Base-by-base conservation (phyloP, 2,113 vertebrate species). In the Protobothrops flavoviridis region DNA sequence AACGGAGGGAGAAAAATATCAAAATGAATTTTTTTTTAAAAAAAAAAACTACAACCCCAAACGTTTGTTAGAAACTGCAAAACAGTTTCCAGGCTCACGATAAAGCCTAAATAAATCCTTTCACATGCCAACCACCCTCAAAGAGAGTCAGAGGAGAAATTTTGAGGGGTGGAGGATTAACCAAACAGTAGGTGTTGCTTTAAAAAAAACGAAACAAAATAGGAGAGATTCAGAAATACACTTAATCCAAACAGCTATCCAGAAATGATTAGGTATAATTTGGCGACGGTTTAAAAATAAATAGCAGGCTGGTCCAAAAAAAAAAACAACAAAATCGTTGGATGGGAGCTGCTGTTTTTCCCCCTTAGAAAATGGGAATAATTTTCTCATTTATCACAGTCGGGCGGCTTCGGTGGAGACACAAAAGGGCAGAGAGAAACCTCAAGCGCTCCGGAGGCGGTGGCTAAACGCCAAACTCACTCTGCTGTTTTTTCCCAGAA, bases 21-120 rank as follows among this genome's bases (percentile, higher is more conserved):
- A 74, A 69, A 92, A 94, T 50, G 6, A 50, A 9, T 9, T 50
- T 48, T 48, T 91, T 7, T n/a, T n/a, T n/a, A n/a, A n/a, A n/a
- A 1, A 56, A 85, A 45, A 95, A 92, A 59, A 90, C 43, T 91
- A 90, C 97, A 92, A 94, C 39, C 39, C 90, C 53, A 92, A 74
- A 95, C 86, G 93, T 93, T 90, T 90, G 94, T 95, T 95, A 96
- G 94, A 87, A 94, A 94, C 92, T 93, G 92, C 92, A 87, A 93
- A 96, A 92, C 50, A 45, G 26, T 90, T 95, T 85, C 91, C 59
- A 91, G 23, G 56, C 50, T 59, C 87, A 29, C 55, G 55, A 93
- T 69, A 89, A 53, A 91, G 33, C 93, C 43, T 61, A 91, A 92
- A 86, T n/a, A 94, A 88, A 94, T 93, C 55, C 0, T 2, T 81